Conservation (phyloP, 2,888 invertebrate genomes). For the Metalampra italica region DNA sequence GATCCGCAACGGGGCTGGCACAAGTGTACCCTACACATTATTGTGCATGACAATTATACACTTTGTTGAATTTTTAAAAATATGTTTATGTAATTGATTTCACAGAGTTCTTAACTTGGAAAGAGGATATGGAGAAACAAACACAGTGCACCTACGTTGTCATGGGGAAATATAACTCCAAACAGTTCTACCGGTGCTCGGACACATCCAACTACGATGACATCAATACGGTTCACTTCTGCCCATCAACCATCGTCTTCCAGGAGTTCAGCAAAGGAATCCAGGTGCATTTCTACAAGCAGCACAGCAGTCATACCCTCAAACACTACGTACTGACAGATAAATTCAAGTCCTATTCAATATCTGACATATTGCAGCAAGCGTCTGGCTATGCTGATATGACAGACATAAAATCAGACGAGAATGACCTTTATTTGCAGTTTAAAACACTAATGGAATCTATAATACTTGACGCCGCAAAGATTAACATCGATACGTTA, state of each 20-base stretch:
- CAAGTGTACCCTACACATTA: too few relatives aligned
- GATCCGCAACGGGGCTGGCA: too few relatives aligned
- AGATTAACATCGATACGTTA: constrained; percentile 29
- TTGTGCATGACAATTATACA: neutral
- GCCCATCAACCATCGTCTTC: constrained; percentile 40
- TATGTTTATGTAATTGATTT: constrained; percentile 14
- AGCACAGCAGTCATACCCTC: constrained; percentile 38
- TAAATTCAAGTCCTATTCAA: constrained; percentile 32
- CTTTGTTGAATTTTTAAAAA: too few relatives aligned
- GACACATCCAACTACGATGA: constrained; percentile 7
- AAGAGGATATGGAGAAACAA: constrained; percentile 34
- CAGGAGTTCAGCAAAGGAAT: constrained; percentile 41
- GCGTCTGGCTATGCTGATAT: constrained; percentile 15
- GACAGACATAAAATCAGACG: constrained; percentile 12
- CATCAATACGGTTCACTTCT: constrained; percentile 23
- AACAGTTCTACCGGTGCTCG: constrained; percentile 42
- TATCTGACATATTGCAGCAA: constrained; percentile 29
- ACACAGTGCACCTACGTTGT: constrained; percentile 27
- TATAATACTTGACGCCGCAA: constrained; percentile 35
- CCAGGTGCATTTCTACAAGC: constrained; percentile 43
- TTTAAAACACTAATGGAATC: constrained; percentile 43
- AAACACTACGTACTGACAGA: constrained; percentile 22
- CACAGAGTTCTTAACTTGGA: constrained; percentile 55
- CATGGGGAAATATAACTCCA: constrained; percentile 25
- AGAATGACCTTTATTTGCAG: constrained; percentile 34